Base-by-base conservation (phyloP, 2,797 vertebrate species). In the Urosaurus nigricauda region DNA sequence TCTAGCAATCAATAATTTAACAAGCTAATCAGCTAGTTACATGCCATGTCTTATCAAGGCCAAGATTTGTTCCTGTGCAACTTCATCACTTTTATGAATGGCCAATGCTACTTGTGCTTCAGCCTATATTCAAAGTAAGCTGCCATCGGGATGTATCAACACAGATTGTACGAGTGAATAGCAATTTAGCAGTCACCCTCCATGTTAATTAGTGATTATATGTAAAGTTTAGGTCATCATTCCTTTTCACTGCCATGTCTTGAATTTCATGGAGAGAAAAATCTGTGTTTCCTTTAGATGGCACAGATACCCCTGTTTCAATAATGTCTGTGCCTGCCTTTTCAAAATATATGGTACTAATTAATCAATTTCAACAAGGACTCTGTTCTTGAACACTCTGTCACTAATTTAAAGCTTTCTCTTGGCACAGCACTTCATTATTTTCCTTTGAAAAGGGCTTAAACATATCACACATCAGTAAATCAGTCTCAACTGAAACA, bases 401-500 rank as follows among this genome's bases (percentile, higher is more conserved):
- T 21, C 80, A 92, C 78, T 40, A 63, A 19, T 85, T 53, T 82
- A 84, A 90, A 53, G 8, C 7, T 43, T 79, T 89, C 1, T 75
- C 71, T 92, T 83, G 40, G 75, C 90, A 75, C 9, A 21, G 60
- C 35, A n/a, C 6, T 14, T 79, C 63, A 83, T 91, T 26, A 0
- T 89, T 93, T 87, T 88, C 40, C 87, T 71, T 56, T 87, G 3
- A 85, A 63, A 68, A 68, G 73, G 82, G 74, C 32, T 85, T 90
- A 89, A 32, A 53, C 74, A 47, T 83, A 85, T 86, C 87, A 86
- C 47, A 91, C 1, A 58, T 92, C 91, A 84, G 24, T 85, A 85
- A 84, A 86, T 17, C 32, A 91, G 43, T 75, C 85, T 87, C 91
- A 83, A 80, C 71, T 77, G 92, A 91, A 75, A 5, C 14, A 91